These are phyloP conservation scores for Priocnemis perturbator DNA, from an alignment of 2,888 invertebrate species.

Conservation along the genomic window DNA sequence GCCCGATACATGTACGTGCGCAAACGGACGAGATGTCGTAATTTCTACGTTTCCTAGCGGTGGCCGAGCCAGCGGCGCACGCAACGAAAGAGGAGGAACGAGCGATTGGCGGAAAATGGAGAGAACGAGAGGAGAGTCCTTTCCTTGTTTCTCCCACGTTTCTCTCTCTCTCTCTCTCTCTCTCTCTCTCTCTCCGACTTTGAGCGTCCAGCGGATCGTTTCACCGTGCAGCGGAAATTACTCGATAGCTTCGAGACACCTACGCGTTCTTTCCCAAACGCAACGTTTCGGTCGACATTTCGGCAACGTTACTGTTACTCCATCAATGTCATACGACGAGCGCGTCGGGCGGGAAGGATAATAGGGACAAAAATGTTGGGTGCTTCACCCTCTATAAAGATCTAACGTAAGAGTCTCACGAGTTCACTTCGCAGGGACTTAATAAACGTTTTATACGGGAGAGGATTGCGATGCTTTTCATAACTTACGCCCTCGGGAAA, in stretches of 20 bases:
- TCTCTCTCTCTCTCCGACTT: background rate
- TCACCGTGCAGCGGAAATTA: constrained; percentile 39
- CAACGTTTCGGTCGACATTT: too few species aligned
- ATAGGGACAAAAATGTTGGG: too few species aligned
- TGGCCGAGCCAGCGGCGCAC: background rate
- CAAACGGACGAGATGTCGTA: too few species aligned
- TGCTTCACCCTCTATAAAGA: too few species aligned
- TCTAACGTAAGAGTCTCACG: too few species aligned
- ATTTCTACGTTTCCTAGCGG: too few species aligned
- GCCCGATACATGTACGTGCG: too few species aligned
- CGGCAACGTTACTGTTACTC: too few species aligned
- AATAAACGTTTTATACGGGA: constrained; percentile 52
- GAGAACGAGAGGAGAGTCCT: constrained; percentile 12
- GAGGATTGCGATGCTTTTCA: constrained; percentile 36
- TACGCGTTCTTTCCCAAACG: too few species aligned
- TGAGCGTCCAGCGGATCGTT: constrained; percentile 13
- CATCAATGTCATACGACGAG: too few species aligned
- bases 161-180: constrained; percentile 13
- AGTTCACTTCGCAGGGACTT: constrained; percentile 26
- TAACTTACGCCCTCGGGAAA: constrained; percentile 36
- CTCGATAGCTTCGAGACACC: constrained; percentile 38
- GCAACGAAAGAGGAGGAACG: background rate
- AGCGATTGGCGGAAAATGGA: constrained; percentile 14
- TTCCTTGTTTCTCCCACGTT: constrained; percentile 9
- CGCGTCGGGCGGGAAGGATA: too few species aligned